phyloP scores from a whole-genome alignment of 2,888 invertebrate species.

The Zootermopsis nevadensis region DNA sequence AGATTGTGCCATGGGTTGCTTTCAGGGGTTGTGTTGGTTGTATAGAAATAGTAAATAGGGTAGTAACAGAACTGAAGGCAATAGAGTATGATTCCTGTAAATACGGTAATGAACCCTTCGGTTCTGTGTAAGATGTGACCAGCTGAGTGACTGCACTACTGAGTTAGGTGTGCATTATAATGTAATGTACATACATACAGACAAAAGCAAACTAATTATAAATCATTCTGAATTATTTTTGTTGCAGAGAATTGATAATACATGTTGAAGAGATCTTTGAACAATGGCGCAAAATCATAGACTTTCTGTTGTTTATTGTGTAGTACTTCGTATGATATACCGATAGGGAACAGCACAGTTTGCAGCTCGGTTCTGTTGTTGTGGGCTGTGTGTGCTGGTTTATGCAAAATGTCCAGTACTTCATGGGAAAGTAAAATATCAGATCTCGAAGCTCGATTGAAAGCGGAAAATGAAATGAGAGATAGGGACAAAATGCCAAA shows the following conservation, averaged over 20 bases:
- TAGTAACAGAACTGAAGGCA: too few species aligned
- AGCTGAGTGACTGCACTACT: too few species aligned
- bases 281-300: not conserved
- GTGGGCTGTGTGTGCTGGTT: constrained; percentile 36
- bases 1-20: too few species aligned
- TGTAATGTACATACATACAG: too few species aligned
- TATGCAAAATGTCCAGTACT: constrained; percentile 52
- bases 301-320: not conserved
- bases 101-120: too few species aligned
- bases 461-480: constrained; percentile 74
- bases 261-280: not conserved
- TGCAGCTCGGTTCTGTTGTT: constrained; percentile 25
- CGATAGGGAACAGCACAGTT: not conserved
- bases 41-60: too few species aligned
- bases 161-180: too few species aligned
- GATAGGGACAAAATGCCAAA: constrained; percentile 67
- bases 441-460: constrained; percentile 83
- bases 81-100: too few species aligned
- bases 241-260: not conserved
- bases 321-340: not conserved
- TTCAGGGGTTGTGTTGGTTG: too few species aligned
- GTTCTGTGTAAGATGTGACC: too few species aligned
- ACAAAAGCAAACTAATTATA: too few species aligned
- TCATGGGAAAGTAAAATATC: constrained; percentile 80
- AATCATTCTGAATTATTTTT: not conserved